Conservation (phyloP, 37 sponge, comb jelly and placozoan species). For the Agelas oroides region DNA sequence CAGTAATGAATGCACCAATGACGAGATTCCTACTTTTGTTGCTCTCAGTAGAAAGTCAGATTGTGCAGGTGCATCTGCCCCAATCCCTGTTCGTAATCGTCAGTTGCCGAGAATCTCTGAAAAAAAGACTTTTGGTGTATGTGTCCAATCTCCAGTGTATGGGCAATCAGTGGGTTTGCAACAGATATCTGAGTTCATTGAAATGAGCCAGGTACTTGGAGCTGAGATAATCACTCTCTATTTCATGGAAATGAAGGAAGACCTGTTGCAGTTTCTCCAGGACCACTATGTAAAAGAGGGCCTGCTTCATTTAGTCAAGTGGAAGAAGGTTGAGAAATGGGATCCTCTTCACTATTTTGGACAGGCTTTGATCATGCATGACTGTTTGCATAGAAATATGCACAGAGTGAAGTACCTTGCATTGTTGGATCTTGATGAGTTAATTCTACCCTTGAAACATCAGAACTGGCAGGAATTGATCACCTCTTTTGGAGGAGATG, state of each 20-base stretch:
- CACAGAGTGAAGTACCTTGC: slow-evolving; percentile 37
- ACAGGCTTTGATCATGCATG: slow-evolving; percentile 24
- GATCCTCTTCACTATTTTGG: slow-evolving; percentile 44
- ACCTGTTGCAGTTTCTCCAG: not conserved
- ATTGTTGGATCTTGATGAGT: slow-evolving; percentile 49
- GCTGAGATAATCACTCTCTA: slow-evolving; percentile 26
- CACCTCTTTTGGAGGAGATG: not conserved
- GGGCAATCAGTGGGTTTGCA: not conserved
- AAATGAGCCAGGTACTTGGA: slow-evolving; percentile 35
- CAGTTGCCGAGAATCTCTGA: not conserved
- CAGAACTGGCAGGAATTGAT: slow-evolving; percentile 14
- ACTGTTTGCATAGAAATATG: slow-evolving; percentile 36
- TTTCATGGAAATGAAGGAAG: not conserved
- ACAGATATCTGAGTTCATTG: slow-evolving; percentile 18
- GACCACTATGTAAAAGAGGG: not conserved
- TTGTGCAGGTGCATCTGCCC: not conserved
- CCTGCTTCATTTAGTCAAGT: not conserved
- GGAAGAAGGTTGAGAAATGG: slow-evolving; percentile 30
- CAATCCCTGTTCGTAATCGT: not conserved
- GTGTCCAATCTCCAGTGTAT: slow-evolving; percentile 20
- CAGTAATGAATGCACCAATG: not conserved
- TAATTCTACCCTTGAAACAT: slow-evolving; percentile 32
- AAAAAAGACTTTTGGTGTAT: slow-evolving; percentile 40
- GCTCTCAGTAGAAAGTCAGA: not conserved
- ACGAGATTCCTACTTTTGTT: not conserved